These are phyloP conservation scores for Cotesia typhae DNA, from an alignment of 1,140 invertebrate species.

Conservation along the genomic window DNA sequence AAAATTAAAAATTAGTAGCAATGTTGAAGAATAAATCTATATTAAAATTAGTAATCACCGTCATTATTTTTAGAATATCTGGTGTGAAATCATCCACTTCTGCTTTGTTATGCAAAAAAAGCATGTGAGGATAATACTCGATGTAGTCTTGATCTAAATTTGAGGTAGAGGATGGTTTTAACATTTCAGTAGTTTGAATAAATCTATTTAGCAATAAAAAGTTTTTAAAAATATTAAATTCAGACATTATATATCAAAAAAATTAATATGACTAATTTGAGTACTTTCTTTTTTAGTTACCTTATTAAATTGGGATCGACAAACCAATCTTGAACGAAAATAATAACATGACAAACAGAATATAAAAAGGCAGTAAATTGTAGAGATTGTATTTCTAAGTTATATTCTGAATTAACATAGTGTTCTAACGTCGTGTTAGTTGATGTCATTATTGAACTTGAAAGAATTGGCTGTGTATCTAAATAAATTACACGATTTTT, in stretches of 20 bases:
- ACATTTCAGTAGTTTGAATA: conserved; percentile 85
- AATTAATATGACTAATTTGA: no score
- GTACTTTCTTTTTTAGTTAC: conserved; percentile 51
- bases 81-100: conserved; percentile 76
- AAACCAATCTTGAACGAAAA: conserved; percentile 89
- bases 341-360: conserved; percentile 87
- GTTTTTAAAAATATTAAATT: background rate
- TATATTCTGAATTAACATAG: conserved; percentile 71
- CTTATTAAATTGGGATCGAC: conserved; percentile 78
- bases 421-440: conserved; percentile 61
- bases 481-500: conserved; percentile 71
- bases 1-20: conserved; percentile 42
- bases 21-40: no score
- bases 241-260: no score
- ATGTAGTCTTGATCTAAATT: conserved; percentile 71
- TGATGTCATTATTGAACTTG: conserved; percentile 72
- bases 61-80: conserved; percentile 72
- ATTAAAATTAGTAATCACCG: conserved; percentile 57
- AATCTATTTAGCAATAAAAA: conserved; percentile 67
- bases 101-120: conserved; percentile 82
- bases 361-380: conserved; percentile 85
- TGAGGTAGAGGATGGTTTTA: conserved; percentile 80
- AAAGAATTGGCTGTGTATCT: conserved; percentile 73
- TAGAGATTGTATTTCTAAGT: conserved; percentile 77
- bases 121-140: conserved; percentile 79